Conservation (phyloP, 2,797 vertebrate genomes). For the Sebastes iracundus region DNA sequence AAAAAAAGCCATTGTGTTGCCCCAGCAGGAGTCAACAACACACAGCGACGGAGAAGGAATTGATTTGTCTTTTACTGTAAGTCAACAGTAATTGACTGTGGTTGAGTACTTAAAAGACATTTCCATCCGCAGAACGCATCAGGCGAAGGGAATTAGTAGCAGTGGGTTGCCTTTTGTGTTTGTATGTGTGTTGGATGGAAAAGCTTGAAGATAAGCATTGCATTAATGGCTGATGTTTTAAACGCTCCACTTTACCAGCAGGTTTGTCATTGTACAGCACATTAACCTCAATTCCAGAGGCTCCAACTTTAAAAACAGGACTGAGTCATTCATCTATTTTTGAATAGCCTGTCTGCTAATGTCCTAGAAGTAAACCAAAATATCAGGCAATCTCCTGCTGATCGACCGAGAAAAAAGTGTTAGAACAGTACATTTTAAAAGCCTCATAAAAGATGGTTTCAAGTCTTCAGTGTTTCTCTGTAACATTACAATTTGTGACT, state of each 20-base stretch:
- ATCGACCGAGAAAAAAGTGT: too few relatives aligned
- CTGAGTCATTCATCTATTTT: conserved; percentile 22
- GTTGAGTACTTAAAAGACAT: conserved; percentile 61
- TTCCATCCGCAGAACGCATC: conserved; percentile 46
- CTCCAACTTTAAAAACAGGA: conserved; percentile 7
- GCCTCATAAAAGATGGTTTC: background rate
- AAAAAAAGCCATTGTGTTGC: conserved; percentile 46
- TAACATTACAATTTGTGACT: background rate
- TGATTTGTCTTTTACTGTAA: conserved; percentile 72
- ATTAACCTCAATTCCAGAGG: conserved; percentile 26
- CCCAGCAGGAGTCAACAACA: conserved; percentile 60
- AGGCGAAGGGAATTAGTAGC: conserved; percentile 48
- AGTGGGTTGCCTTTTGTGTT: conserved; percentile 43
- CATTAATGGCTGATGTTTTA: conserved; percentile 20
- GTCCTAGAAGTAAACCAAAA: background rate
- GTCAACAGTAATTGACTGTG: conserved; percentile 72
- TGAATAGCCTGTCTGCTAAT: background rate
- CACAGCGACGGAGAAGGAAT: conserved; percentile 49
- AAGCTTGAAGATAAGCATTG: background rate
- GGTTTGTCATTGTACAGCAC: conserved; percentile 19
- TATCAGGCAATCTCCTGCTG: background rate
- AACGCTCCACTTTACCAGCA: conserved; percentile 14
- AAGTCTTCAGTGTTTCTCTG: background rate
- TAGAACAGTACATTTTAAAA: background rate
- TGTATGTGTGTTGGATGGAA: conserved; percentile 18